Evolutionary conservation across 2,888 invertebrate species (phyloP).

Genomic region (Sesia bembeciformis): DNA sequence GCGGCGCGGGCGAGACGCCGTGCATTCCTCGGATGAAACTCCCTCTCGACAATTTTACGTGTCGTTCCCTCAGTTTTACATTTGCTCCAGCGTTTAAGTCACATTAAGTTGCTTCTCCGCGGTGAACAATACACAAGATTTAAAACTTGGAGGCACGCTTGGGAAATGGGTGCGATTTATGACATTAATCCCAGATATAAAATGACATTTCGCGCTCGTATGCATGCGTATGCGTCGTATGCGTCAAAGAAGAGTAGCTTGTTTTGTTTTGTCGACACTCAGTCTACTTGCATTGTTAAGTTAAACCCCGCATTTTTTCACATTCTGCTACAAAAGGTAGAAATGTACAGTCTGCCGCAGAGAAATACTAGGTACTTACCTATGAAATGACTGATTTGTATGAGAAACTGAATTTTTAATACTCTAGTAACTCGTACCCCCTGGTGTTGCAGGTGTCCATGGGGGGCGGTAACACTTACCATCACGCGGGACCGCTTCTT

Average conservation of each 20-base stretch:
- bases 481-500: no score
- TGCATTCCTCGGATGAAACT: constrained; percentile 54
- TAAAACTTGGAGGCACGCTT: constrained; percentile 40
- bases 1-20: constrained; percentile 49
- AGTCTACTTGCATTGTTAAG: constrained; percentile 44
- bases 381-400: no score
- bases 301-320: constrained; percentile 3
- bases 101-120: constrained; percentile 53
- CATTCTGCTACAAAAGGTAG: no score
- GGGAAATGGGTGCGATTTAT: constrained; percentile 49
- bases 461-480: no score
- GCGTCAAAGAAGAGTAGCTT: constrained; percentile 13
- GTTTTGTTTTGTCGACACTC: constrained; percentile 40
- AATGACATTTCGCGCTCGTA: constrained; percentile 47
- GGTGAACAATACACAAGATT: constrained; percentile 52
- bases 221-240: constrained; percentile 18
- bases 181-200: constrained; percentile 54
- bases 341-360: no score
- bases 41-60: constrained; percentile 42
- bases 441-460: no score
- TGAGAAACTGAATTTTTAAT: no score
- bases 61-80: constrained; percentile 50
- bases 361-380: no score
- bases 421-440: no score
- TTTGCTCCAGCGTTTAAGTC: constrained; percentile 53